Evolutionary conservation across 64 coral and sea anemone species (phyloP).

Genomic region (Platygyra sinensis): DNA sequence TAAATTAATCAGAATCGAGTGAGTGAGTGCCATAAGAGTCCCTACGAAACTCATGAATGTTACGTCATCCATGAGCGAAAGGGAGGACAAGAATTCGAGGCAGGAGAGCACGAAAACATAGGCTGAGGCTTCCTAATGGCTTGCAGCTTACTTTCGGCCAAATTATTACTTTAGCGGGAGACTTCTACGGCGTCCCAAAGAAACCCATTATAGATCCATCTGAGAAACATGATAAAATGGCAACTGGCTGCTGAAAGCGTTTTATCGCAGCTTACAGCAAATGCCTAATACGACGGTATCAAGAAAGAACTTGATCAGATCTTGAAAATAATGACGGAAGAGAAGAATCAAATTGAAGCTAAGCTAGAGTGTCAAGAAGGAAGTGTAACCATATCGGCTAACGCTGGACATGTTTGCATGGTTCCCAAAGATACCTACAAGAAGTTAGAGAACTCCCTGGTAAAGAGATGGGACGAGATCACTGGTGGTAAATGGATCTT

Average conservation of each 20-base stretch:
- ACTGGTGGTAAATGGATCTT: no score
- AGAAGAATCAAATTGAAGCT: slow-evolving; percentile 36
- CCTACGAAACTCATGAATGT: no score
- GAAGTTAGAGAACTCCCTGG: slow-evolving; percentile 22
- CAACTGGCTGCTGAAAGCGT: slow-evolving; percentile 20
- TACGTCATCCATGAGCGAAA: no score
- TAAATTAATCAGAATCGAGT: no score
- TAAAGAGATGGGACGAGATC: slow-evolving; percentile 32
- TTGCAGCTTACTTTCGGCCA: slow-evolving; percentile 44
- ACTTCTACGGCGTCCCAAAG: no score
- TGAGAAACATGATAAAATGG: not conserved
- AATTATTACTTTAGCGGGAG: no score
- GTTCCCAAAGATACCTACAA: slow-evolving; percentile 46
- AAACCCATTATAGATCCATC: slow-evolving; percentile 38
- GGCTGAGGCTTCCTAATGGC: slow-evolving; percentile 55
- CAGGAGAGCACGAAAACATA: slow-evolving; percentile 56
- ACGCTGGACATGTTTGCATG: no score
- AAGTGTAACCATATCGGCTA: no score
- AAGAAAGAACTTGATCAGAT: slow-evolving; percentile 62
- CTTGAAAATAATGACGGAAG: slow-evolving; percentile 59
- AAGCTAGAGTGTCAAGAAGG: slow-evolving; percentile 8
- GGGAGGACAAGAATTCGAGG: slow-evolving; percentile 31
- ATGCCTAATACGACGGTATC: slow-evolving; percentile 29
- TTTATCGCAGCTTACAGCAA: slow-evolving; percentile 52
- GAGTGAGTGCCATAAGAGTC: no score